These are phyloP conservation scores for Pica pica DNA, from an alignment of 2,113 vertebrate genomes.

Conservation along the genomic window DNA sequence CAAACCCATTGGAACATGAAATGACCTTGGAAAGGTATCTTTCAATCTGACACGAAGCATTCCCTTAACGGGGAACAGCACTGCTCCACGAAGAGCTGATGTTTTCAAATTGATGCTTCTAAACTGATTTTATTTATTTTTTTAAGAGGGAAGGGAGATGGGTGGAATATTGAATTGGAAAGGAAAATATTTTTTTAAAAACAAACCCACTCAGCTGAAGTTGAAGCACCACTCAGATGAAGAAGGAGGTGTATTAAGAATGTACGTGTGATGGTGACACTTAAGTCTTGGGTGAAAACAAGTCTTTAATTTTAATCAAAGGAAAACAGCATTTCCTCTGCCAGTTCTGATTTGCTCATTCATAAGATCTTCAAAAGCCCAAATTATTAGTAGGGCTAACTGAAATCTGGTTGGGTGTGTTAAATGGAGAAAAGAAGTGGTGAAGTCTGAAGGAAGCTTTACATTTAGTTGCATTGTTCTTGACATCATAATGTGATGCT, in stretches of 20 bases:
- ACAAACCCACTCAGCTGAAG: constrained; percentile 31
- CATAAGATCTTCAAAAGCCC: constrained; percentile 22
- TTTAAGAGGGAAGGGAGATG: neutral
- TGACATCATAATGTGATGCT: neutral
- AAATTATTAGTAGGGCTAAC: constrained; percentile 15
- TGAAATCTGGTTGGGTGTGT: neutral
- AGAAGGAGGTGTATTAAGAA: constrained; percentile 32
- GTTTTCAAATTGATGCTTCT: neutral
- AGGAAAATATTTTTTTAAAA: constrained; percentile 22
- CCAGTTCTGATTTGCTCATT: constrained; percentile 35
- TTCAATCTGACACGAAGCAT: neutral
- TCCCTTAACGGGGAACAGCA: neutral
- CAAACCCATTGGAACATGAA: constrained; percentile 5
- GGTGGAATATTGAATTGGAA: constrained; percentile 2
- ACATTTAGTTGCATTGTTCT: neutral
- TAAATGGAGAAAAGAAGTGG: neutral
- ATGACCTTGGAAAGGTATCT: constrained; percentile 45
- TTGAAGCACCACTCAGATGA: constrained; percentile 36
- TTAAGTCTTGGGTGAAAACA: constrained; percentile 34
- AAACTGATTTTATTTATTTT: neutral
- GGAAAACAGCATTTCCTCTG: neutral
- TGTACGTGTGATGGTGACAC: neutral
- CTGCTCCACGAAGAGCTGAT: neutral
- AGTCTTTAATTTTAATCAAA: constrained; percentile 33
- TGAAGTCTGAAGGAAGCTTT: constrained; percentile 9